phyloP scores from a whole-genome alignment of 2,888 invertebrate genomes.

The Calameuta filiformis region DNA sequence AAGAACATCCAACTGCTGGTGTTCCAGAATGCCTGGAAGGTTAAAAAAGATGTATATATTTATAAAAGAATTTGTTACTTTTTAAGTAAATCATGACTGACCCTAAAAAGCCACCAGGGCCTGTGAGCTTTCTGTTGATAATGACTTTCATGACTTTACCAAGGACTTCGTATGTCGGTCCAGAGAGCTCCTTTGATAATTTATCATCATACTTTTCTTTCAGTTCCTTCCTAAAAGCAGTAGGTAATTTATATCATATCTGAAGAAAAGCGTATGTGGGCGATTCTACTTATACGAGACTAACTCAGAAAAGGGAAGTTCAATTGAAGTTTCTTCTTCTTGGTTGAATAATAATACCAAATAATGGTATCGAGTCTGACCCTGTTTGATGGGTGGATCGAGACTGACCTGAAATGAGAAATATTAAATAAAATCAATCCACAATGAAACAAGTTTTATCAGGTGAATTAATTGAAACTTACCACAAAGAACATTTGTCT shows the following conservation, averaged over 20 bases:
- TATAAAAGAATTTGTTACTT: not conserved
- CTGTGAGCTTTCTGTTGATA: conserved; percentile 93
- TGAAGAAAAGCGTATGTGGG: not conserved
- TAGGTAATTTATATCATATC: not conserved
- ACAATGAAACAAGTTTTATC: not conserved
- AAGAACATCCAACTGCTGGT: conserved; percentile 94
- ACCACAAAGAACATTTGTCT: conserved; percentile 98
- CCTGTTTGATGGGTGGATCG: conserved; percentile 99
- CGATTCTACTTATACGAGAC: conserved; percentile 52
- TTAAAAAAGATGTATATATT: conserved; percentile 1
- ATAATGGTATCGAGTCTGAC: conserved; percentile 98
- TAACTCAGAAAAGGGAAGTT: conserved; percentile 91
- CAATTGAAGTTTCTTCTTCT: conserved; percentile 93
- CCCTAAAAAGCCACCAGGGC: conserved; percentile 94
- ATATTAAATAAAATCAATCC: not conserved
- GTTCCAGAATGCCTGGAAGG: conserved; percentile 55
- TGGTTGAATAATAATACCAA: conserved; percentile 93
- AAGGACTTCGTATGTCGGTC: conserved; percentile 94
- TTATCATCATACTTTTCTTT: conserved; percentile 94
- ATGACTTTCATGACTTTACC: conserved; percentile 97
- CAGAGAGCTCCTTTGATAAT: conserved; percentile 88
- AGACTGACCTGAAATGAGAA: conserved; percentile 74
- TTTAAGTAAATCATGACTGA: conserved; percentile 62
- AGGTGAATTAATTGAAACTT: conserved; percentile 39
- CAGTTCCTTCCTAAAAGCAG: conserved; percentile 80